Conservation (phyloP, 2,797 vertebrate genomes). For the Lutra lutra region DNA sequence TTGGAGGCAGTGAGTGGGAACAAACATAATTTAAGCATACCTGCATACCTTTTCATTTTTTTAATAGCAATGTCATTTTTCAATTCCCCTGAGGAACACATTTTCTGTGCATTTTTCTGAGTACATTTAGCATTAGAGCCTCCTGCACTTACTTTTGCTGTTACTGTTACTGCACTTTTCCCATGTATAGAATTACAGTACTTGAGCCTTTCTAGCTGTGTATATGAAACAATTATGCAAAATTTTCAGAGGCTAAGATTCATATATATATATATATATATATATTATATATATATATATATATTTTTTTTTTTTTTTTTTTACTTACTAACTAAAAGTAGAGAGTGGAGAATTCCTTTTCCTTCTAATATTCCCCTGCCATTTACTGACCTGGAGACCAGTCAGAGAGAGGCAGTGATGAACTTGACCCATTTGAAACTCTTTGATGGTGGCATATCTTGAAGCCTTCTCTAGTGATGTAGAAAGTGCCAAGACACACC, state of each 20-base stretch:
- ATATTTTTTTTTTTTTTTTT: not conserved
- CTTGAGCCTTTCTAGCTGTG: not conserved
- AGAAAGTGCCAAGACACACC: not conserved
- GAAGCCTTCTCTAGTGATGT: not conserved
- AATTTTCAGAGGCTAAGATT: not conserved
- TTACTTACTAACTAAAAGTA: not conserved
- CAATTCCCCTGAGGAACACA: not conserved
- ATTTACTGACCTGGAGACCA: not conserved
- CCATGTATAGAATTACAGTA: not conserved
- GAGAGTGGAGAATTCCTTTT: not conserved
- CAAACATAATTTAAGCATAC: not conserved
- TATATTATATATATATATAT: not conserved
- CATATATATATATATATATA: not conserved
- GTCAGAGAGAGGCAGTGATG: not conserved
- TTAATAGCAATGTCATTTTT: not conserved
- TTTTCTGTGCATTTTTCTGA: not conserved
- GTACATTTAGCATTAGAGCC: not conserved
- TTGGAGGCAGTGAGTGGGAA: not conserved
- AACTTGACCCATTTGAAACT: not conserved
- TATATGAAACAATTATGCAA: not conserved
- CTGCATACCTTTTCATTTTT: not conserved
- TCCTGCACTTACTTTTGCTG: not conserved
- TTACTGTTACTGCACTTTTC: not conserved
- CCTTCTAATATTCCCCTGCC: not conserved
- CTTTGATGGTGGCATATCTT: not conserved